Base-by-base conservation (phyloP, 1,140 invertebrate genomes). In the Ptiloglossa arizonensis region DNA sequence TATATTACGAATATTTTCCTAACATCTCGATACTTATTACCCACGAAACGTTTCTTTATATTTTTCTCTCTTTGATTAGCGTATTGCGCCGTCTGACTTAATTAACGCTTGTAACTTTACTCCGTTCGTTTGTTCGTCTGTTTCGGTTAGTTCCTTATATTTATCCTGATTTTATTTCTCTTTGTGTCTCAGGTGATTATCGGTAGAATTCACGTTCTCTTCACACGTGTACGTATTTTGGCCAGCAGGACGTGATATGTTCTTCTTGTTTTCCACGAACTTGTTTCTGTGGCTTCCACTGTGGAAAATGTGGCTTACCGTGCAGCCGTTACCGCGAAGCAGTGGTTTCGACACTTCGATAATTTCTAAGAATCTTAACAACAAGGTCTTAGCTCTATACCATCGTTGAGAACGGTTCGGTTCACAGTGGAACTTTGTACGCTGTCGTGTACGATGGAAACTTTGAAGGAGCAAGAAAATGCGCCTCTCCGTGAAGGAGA, bases 311-410 rank as follows among this genome's bases (percentile, higher is more conserved):
- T 27, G 41, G 13, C 5, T 41, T 11, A 15, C 22, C n/a, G 9
- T 5, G 1, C 17, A 38, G 27, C 5, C 17, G 41, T 60, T 59
- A n/a, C 29, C 29, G 5, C 6, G 11, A 17, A 62, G 24, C 35
- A 1, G 11, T 15, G 52, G n/a, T 59, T n/a, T 29, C 64, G 57
- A 54, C 68, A 35, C 48, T 63, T 62, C 1, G 32, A 38, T 57
- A 73, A 73, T 79, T 79, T 73, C 50, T 27, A 79, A 79, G 68
- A 62, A 79, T 73, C 52, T 73, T 50, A 79, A 79, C 59, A 48
- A 57, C 70, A 32, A 64, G 59, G 44, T 64, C 67, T 24, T 62
- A 38, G 60, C 44, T 41, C 48, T 15, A 4, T 29, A 22, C 38
- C 48, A 29, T 54, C 19, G 3, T 3, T 6, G 22, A 41, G 27